Percentiles rank a stretch among this genome's conserved stretches.
phyloP scores from a whole-genome alignment of 2,113 vertebrate species.

The Corvus cornix region DNA sequence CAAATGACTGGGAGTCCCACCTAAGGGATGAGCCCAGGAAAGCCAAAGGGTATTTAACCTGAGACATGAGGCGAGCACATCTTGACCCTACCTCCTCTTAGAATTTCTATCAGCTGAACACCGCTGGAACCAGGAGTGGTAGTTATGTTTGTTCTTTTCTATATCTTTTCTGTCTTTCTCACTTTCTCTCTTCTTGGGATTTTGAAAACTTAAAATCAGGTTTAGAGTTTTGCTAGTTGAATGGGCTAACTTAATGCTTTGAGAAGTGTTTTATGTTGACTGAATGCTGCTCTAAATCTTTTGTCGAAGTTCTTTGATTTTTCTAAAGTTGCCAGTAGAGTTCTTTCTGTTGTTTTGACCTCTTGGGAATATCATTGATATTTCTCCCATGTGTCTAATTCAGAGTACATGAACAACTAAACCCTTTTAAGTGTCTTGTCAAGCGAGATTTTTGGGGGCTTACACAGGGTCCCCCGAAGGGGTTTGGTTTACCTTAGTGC shows the following conservation, averaged over 20 bases:
- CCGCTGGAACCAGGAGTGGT: not conserved
- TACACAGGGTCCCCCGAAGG: not conserved
- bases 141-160: not conserved
- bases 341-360: not conserved
- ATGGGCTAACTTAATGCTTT: not conserved
- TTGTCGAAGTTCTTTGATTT: not conserved
- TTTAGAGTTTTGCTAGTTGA: not conserved
- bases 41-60: not conserved
- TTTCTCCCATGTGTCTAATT: not conserved
- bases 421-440: rapidly evolving
- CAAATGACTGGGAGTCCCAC: not conserved
- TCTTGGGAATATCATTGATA: not conserved
- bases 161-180: not conserved
- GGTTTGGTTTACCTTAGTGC: not conserved
- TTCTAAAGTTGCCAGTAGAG: not conserved
- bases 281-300: not conserved
- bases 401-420: not conserved
- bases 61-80: not conserved
- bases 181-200: not conserved
- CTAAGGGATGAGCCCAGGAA: not conserved
- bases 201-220: not conserved
- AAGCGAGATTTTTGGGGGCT: rapidly evolving
- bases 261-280: not conserved
- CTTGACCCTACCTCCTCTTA: not conserved
- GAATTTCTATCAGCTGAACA: not conserved